A percentile compares a stretch with the other conserved stretches of the same genome.
Conservation (phyloP, 2,113 vertebrate genomes). For the Capreolus pygargus region DNA sequence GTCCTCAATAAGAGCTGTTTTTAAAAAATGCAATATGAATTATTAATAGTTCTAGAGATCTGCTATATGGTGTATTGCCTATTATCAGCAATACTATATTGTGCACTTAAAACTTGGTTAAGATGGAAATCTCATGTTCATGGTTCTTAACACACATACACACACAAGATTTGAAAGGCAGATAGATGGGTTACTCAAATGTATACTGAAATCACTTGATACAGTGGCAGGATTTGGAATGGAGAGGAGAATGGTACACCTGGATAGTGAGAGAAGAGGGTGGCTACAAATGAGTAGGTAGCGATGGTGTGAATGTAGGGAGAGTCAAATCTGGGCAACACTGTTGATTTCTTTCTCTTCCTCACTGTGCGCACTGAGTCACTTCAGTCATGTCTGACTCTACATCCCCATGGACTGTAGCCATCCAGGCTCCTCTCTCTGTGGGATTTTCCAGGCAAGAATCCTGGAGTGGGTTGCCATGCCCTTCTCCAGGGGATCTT, state of each 20-base stretch:
- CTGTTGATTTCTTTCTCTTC: not conserved
- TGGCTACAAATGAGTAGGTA: not conserved
- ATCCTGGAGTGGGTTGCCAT: not conserved
- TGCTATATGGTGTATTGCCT: not conserved
- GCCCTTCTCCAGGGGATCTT: not conserved
- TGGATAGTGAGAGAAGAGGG: not conserved
- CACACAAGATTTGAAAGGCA: not conserved
- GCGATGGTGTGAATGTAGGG: not conserved
- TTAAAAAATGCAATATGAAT: not conserved
- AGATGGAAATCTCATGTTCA: not conserved
- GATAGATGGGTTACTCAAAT: not conserved
- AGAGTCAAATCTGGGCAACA: not conserved
- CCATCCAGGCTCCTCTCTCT: not conserved
- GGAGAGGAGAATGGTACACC: not conserved
- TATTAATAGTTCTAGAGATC: not conserved
- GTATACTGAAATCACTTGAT: not conserved
- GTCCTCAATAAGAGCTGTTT: not conserved
- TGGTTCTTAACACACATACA: not conserved
- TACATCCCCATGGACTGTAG: not conserved
- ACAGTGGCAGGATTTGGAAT: not conserved
- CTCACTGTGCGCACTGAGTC: not conserved
- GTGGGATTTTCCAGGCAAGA: not conserved
- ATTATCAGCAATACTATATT: not conserved
- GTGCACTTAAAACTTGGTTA: not conserved
- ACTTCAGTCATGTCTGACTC: not conserved